phyloP scores from a whole-genome alignment of 2,797 vertebrate species.

The Cryptoblepharus egeriae region DNA sequence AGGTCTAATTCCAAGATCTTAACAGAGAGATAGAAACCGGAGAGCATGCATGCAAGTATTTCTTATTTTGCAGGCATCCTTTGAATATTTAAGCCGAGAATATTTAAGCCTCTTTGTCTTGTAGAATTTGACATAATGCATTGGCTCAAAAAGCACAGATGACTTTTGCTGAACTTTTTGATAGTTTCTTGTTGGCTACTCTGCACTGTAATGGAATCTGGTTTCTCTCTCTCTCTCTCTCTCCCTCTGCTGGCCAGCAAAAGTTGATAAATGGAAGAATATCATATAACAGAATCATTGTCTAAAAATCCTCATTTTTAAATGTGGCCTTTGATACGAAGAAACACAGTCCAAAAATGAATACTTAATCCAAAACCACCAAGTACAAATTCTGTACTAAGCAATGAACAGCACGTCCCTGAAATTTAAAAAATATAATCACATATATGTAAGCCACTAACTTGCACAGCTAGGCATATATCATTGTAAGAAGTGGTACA shows the following conservation, averaged over 20 bases:
- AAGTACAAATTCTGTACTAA: background rate
- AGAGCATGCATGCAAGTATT: background rate
- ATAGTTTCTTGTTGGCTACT: background rate
- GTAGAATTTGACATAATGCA: too few relatives aligned
- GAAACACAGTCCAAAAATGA: background rate
- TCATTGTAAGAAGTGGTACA: background rate
- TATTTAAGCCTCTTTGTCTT: background rate
- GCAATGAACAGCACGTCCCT: background rate
- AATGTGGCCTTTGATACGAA: background rate
- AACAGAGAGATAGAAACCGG: background rate
- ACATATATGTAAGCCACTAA: too few relatives aligned
- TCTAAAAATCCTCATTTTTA: background rate
- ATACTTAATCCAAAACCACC: background rate
- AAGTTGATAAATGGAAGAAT: background rate
- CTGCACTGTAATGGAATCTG: background rate
- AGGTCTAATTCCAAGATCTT: background rate
- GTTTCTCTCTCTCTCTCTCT: background rate
- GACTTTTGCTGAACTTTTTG: background rate
- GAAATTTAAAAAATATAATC: background rate
- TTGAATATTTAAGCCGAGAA: background rate
- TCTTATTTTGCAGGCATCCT: background rate
- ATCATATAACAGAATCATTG: too few relatives aligned
- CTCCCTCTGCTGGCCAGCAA: constrained; percentile 15
- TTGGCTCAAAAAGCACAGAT: background rate
- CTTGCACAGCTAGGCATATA: background rate